These are phyloP conservation scores for Drosophila lowei DNA, from an alignment of 1,140 invertebrate species.

Conservation along the genomic window DNA sequence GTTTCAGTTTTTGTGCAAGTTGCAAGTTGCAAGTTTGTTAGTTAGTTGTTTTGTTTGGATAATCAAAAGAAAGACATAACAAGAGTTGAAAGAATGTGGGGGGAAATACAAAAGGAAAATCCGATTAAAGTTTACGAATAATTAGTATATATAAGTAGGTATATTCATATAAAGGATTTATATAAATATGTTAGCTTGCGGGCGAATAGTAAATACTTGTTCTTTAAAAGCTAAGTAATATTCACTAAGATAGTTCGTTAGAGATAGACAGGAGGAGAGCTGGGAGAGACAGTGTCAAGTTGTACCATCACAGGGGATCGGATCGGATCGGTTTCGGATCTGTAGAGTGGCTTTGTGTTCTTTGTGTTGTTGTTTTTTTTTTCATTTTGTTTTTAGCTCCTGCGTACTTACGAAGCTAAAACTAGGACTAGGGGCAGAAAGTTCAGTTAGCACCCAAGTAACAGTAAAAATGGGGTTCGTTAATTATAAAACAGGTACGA, in stretches of 20 bases:
- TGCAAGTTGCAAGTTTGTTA: constrained; percentile 61
- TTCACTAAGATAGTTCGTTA: constrained; percentile 57
- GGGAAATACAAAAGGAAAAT: constrained; percentile 77
- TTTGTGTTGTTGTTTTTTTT: constrained; percentile 1
- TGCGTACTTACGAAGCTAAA: constrained; percentile 70
- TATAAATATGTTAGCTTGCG: constrained; percentile 45
- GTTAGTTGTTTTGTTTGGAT: constrained; percentile 50
- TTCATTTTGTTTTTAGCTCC: constrained; percentile 48
- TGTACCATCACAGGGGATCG: constrained; percentile 7
- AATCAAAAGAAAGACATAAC: constrained; percentile 80
- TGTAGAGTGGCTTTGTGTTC: constrained; percentile 11
- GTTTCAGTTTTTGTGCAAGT: constrained; percentile 29
- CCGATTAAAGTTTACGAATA: constrained; percentile 68
- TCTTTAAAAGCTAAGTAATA: constrained; percentile 61
- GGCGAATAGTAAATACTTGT: constrained; percentile 62
- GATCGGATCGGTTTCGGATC: constrained; percentile 13
- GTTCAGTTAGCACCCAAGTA: constrained; percentile 56
- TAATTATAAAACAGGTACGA: constrained; percentile 40
- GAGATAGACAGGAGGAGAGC: constrained; percentile 37
- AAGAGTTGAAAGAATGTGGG: constrained; percentile 71
- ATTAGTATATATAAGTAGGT: constrained; percentile 41
- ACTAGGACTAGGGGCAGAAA: constrained; percentile 61
- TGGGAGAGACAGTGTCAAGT: constrained; percentile 36
- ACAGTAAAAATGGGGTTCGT: constrained; percentile 32
- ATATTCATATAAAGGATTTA: constrained; percentile 49